Evolutionary conservation across 1,140 invertebrate genomes (phyloP).

Genomic region (Drosophila hydei): DNA sequence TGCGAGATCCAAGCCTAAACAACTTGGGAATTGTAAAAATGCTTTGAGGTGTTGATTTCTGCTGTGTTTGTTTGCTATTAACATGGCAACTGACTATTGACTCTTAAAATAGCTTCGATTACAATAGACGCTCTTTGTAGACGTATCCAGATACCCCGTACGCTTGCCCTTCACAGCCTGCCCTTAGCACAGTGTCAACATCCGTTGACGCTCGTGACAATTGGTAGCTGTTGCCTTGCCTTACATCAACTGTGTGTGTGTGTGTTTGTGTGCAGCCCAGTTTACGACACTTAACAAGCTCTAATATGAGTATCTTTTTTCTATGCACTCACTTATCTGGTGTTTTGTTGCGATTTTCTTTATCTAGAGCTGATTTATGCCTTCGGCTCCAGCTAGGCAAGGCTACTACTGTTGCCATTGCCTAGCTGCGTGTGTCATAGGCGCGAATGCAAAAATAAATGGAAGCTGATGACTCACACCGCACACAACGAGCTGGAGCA

Average conservation of each 20-base stretch:
- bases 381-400: slow-evolving; percentile 7
- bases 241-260: neutral
- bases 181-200: slow-evolving; percentile 35
- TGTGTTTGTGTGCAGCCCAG: slow-evolving; percentile 12
- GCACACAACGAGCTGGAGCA: neutral
- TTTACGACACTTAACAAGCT: slow-evolving; percentile 48
- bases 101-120: slow-evolving; percentile 13
- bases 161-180: neutral
- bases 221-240: slow-evolving; percentile 1
- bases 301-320: slow-evolving; percentile 50
- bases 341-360: slow-evolving; percentile 64
- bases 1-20: neutral
- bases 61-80: slow-evolving; percentile 22
- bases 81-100: slow-evolving; percentile 10
- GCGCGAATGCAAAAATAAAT: slow-evolving; percentile 29
- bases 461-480: slow-evolving; percentile 27
- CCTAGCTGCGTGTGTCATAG: slow-evolving; percentile 43
- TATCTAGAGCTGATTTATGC: slow-evolving; percentile 69
- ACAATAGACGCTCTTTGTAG: slow-evolving; percentile 38
- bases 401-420: slow-evolving; percentile 24
- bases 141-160: neutral
- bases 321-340: slow-evolving; percentile 52
- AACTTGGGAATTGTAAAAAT: slow-evolving; percentile 1
- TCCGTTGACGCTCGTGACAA: slow-evolving; percentile 31
- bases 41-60: neutral